phyloP scores from a whole-genome alignment of 2,797 vertebrate species.

The Hippoglossus hippoglossus region DNA sequence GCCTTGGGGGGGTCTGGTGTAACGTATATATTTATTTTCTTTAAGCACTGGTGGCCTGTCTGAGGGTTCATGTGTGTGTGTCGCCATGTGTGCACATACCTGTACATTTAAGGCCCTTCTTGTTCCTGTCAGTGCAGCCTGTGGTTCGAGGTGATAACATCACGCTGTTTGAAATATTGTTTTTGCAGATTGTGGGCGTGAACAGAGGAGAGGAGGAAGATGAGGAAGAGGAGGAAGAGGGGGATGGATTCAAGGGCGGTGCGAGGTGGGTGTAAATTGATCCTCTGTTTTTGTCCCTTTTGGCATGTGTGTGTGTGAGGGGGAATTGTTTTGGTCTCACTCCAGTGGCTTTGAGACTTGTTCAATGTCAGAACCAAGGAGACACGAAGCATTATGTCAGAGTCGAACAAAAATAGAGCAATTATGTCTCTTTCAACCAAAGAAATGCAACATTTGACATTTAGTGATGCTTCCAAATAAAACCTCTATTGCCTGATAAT shows the following conservation, averaged over 20 bases:
- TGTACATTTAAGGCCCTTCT: slow-evolving; percentile 1
- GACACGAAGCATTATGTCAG: background rate
- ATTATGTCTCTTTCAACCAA: background rate
- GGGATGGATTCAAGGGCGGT: slow-evolving; percentile 24
- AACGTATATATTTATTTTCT: slow-evolving; percentile 43
- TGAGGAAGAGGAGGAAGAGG: background rate
- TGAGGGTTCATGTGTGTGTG: background rate
- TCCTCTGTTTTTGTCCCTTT: slow-evolving; percentile 67
- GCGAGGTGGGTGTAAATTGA: slow-evolving; percentile 62
- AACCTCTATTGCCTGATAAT: background rate
- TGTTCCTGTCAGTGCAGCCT: slow-evolving; percentile 13
- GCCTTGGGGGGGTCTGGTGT: slow-evolving; percentile 14
- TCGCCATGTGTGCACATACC: background rate
- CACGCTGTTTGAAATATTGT: slow-evolving; percentile 48
- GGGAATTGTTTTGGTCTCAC: slow-evolving; percentile 53
- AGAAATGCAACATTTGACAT: background rate
- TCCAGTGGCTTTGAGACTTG: slow-evolving; percentile 26
- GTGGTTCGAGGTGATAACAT: slow-evolving; percentile 31
- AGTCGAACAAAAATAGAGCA: background rate
- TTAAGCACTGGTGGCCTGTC: slow-evolving; percentile 2
- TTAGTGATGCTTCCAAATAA: background rate
- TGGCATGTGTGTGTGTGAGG: slow-evolving; percentile 31
- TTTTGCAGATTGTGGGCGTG: slow-evolving; percentile 52
- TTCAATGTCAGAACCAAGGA: slow-evolving; percentile 19
- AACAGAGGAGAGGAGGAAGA: background rate